Evolutionary conservation across 2,113 vertebrate genomes (phyloP).

Genomic region (Zosterops lateralis): DNA sequence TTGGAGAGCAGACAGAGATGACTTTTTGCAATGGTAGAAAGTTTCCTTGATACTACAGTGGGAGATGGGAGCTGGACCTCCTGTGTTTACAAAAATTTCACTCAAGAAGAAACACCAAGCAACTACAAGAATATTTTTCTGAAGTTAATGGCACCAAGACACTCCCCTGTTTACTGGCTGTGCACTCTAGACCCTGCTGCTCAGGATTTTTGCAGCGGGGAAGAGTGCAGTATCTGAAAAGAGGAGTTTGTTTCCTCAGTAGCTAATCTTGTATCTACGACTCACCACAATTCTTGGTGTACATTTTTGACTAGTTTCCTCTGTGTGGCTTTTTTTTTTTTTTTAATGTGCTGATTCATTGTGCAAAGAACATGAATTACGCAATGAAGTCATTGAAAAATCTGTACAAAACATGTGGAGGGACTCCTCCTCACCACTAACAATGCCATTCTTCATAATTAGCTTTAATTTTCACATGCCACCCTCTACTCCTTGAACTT

Average conservation of each 20-base stretch:
- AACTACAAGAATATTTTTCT: background rate
- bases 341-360: background rate
- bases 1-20: background rate
- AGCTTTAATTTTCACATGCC: slow-evolving; percentile 3
- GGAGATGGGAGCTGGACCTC: background rate
- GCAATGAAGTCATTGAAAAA: background rate
- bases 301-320: background rate
- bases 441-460: background rate
- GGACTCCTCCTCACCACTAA: background rate
- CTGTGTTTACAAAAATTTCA: background rate
- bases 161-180: background rate
- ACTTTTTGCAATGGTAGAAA: background rate
- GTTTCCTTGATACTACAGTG: background rate
- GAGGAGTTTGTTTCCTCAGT: background rate
- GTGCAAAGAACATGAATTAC: background rate
- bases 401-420: background rate
- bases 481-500: background rate
- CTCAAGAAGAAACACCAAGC: background rate
- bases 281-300: background rate
- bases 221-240: background rate
- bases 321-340: background rate
- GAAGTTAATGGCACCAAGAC: background rate
- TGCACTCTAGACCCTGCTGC: background rate
- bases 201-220: background rate
- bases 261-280: background rate